A percentile compares a stretch with the other conserved stretches of the same genome.
phyloP scores from a whole-genome alignment of 2,113 vertebrate genomes.

The Blennius ocellaris region DNA sequence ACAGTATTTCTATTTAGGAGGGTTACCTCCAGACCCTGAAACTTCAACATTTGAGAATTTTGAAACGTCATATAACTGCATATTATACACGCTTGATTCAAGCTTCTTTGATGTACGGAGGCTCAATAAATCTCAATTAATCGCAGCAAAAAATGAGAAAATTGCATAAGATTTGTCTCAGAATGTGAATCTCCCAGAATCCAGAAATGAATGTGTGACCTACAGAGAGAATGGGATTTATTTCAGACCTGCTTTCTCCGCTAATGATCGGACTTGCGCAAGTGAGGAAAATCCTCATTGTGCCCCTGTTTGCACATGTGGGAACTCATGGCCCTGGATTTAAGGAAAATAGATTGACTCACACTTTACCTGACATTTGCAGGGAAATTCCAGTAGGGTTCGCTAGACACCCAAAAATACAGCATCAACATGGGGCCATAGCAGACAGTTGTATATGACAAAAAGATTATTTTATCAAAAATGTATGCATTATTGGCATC shows the following conservation, averaged over 20 bases:
- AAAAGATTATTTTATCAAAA: too few species aligned
- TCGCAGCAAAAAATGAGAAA: neutral
- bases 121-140: neutral
- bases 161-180: fast-evolving
- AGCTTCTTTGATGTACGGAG: too few species aligned
- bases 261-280: neutral
- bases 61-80: too few species aligned
- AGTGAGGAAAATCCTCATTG: neutral
- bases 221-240: neutral
- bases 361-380: conserved; percentile 5
- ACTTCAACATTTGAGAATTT: too few species aligned
- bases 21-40: too few species aligned
- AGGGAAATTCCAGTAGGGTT: conserved; percentile 58
- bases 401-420: conserved; percentile 39
- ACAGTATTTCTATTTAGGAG: too few species aligned
- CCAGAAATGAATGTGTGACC: neutral
- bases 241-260: neutral
- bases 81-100: too few species aligned
- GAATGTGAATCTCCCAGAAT: too few species aligned
- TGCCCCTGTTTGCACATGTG: neutral
- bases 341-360: neutral
- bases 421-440: too few species aligned
- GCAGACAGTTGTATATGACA: too few species aligned
- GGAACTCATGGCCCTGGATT: too few species aligned
- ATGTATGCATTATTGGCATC: too few species aligned